These are phyloP conservation scores for Tinea semifulvella DNA, from an alignment of 2,888 invertebrate genomes.

Conservation along the genomic window DNA sequence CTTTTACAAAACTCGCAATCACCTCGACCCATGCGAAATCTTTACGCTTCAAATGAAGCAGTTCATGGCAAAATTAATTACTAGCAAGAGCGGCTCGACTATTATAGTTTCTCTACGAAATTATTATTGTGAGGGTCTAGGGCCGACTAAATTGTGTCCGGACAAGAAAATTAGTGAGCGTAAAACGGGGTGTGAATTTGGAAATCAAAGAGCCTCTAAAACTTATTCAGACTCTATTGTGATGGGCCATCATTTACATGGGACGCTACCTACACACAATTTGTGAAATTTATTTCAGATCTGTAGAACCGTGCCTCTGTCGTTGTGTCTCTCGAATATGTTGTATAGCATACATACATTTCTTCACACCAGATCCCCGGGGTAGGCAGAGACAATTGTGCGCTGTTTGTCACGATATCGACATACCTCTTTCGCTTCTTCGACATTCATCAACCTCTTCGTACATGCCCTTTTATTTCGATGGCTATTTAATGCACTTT, in stretches of 20 bases:
- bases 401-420: too few species aligned
- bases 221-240: conserved; percentile 54
- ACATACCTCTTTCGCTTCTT: too few species aligned
- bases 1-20: conserved; percentile 25
- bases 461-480: too few species aligned
- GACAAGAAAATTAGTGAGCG: conserved; percentile 67
- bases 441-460: too few species aligned
- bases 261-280: conserved; percentile 50
- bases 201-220: conserved; percentile 56
- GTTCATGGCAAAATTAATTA: conserved; percentile 65
- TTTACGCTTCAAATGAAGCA: conserved; percentile 63
- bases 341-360: too few species aligned
- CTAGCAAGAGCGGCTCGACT: conserved; percentile 61
- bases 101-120: conserved; percentile 63
- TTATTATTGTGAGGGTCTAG: conserved; percentile 60
- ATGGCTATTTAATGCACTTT: too few species aligned
- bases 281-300: conserved; percentile 32
- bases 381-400: too few species aligned
- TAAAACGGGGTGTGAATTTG: conserved; percentile 65
- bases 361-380: too few species aligned
- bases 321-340: neutral
- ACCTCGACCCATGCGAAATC: conserved; percentile 50
- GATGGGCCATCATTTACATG: conserved; percentile 56
- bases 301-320: neutral
- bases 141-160: conserved; percentile 58